Percentiles rank a stretch among this genome's conserved stretches.
These are phyloP conservation scores for Synaphobranchus kaupii DNA, from an alignment of 2,797 vertebrate species.

Conservation along the genomic window DNA sequence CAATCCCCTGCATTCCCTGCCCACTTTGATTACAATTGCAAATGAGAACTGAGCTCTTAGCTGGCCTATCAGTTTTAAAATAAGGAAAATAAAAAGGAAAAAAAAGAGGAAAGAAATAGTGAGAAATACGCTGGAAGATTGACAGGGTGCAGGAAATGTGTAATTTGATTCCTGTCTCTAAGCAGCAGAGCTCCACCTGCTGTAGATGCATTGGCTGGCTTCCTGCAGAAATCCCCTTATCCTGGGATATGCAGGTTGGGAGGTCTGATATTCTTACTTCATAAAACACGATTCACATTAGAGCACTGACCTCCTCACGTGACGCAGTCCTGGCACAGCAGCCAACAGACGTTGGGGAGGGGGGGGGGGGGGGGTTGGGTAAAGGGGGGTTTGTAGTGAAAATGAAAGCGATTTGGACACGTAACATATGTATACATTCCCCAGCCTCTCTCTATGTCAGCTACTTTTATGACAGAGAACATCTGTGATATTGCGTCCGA, in stretches of 20 bases:
- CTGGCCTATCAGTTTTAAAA: background rate
- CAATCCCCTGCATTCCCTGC: background rate
- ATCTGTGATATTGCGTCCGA: background rate
- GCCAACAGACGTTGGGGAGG: background rate
- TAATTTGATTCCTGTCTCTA: constrained; percentile 29
- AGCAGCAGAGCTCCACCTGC: constrained; percentile 10
- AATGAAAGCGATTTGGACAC: background rate
- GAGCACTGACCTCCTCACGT: constrained; percentile 38
- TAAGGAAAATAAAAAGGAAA: background rate
- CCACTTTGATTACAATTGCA: background rate
- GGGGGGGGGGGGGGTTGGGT: background rate
- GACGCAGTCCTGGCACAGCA: background rate
- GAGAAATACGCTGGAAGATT: background rate
- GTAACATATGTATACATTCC: constrained; percentile 6
- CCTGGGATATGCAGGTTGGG: background rate
- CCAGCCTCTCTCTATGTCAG: background rate
- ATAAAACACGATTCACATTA: constrained; percentile 15
- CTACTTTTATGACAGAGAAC: background rate
- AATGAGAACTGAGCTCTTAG: background rate
- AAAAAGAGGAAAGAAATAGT: background rate
- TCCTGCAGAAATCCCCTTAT: constrained; percentile 20
- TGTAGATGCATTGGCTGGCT: constrained; percentile 40
- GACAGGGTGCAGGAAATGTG: constrained; percentile 27
- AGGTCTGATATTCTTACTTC: constrained; percentile 24
- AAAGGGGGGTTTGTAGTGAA: background rate